Evolutionary conservation across 2,113 vertebrate genomes (phyloP).

Genomic region (Phyllostomus hastatus): DNA sequence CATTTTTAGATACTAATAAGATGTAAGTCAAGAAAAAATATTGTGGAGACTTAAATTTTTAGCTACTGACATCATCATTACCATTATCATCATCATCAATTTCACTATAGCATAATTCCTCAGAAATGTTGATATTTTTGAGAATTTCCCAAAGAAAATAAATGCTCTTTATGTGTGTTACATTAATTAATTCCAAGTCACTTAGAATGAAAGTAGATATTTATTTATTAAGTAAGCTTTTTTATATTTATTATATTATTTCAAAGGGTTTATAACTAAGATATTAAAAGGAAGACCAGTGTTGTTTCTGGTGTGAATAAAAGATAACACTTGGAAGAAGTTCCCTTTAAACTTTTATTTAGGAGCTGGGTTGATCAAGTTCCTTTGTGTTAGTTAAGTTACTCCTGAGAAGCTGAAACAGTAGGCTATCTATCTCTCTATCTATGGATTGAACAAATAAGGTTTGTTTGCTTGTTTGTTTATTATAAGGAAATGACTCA

Average conservation of each 20-base stretch:
- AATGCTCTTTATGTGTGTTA: background rate
- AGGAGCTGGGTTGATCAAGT: background rate
- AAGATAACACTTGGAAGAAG: background rate
- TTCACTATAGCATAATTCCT: background rate
- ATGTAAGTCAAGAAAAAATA: background rate
- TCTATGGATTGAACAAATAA: background rate
- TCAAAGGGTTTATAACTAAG: background rate
- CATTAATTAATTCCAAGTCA: background rate
- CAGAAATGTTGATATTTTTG: background rate
- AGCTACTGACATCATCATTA: background rate
- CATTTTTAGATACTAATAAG: background rate
- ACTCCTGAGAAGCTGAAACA: background rate
- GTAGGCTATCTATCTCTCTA: background rate
- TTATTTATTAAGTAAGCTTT: background rate
- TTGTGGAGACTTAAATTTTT: background rate
- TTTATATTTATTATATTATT: conserved; percentile 23
- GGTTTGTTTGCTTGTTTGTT: background rate
- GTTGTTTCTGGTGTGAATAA: background rate
- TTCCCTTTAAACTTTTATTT: background rate
- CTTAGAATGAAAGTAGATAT: background rate
- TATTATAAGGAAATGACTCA: background rate
- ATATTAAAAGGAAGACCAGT: background rate
- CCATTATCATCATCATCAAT: background rate
- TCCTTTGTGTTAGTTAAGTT: background rate
- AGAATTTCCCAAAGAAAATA: background rate